Base-by-base conservation (phyloP, 2,113 vertebrate genomes). In the Bambusicola thoracicus region DNA sequence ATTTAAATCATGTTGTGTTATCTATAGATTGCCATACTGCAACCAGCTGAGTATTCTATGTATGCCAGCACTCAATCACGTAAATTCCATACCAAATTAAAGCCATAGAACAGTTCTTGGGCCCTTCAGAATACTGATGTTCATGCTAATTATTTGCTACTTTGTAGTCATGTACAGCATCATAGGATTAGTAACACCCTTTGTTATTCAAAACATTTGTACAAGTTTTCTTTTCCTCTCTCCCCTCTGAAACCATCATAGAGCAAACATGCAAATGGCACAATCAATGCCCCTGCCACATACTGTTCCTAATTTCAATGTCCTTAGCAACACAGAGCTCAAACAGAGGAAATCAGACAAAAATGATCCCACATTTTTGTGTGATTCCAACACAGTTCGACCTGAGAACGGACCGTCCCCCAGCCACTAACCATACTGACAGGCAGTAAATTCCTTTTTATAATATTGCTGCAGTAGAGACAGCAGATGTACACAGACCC, bases 351-450 rank as follows among this genome's bases (percentile, higher is more conserved):
- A 51, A 46, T 44, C 44, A 16, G n/a, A n/a, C n/a, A n/a, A n/a
- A n/a, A n/a, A n/a, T n/a, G n/a, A n/a, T n/a, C n/a, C n/a, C n/a
- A n/a, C n/a, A n/a, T n/a, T n/a, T n/a, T n/a, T n/a, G n/a, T n/a
- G n/a, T n/a, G n/a, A n/a, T n/a, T n/a, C n/a, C 27, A 48, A 53
- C 10, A 30, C 36, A 36, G 8, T 49, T 44, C 32, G 68, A 34
- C 14, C 43, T 20, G 15, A 82, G 48, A 36, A 70, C 0, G 0
- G 41, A 43, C 2, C 61, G 24, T 17, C 0, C 8, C 13, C 20
- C 81, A 53, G 65, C 40, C 21, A 38, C 27, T 34, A 51, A 30
- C 8, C 20, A 41, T 17, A 17, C 30, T 13, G 30, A 20, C 7
- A 85, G 34, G 53, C 51, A 53, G 11, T 25, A 41, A 51, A 87